A percentile compares a stretch with the other conserved stretches of the same genome.
These are phyloP conservation scores for Perca flavescens DNA, from an alignment of 2,113 vertebrate genomes.

Conservation along the genomic window DNA sequence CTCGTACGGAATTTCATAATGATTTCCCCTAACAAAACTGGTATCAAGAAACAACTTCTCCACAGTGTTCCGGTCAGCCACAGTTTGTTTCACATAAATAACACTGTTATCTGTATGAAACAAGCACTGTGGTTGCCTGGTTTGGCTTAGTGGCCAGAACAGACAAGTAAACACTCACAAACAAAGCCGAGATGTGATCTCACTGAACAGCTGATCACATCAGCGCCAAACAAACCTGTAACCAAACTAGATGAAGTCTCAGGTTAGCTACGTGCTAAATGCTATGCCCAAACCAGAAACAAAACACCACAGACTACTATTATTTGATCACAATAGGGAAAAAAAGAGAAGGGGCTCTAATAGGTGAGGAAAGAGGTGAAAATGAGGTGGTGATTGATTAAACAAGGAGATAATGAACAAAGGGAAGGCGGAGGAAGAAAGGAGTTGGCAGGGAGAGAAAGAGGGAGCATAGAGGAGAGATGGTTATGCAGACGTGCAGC, in stretches of 20 bases:
- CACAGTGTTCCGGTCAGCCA: not conserved
- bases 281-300: not conserved
- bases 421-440: conserved; percentile 32
- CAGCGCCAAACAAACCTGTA: conserved; percentile 33
- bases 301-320: not conserved
- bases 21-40: not conserved
- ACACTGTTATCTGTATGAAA: conserved; percentile 33
- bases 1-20: not conserved
- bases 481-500: conserved; percentile 69
- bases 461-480: conserved; percentile 60
- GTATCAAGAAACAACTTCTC: not conserved
- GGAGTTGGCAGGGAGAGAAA: conserved; percentile 56
- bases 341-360: not conserved
- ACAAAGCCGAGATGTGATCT: conserved; percentile 55
- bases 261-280: not conserved
- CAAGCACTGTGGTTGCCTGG: conserved; percentile 20
- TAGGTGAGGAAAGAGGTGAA: conserved; percentile 42
- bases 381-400: conserved; percentile 50
- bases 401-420: conserved; percentile 57
- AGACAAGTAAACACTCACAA: conserved; percentile 56
- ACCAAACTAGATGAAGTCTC: conserved; percentile 11
- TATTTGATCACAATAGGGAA: not conserved
- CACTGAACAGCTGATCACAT: conserved; percentile 34
- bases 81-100: conserved; percentile 46
- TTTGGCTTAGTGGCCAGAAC: conserved; percentile 37